phyloP scores from a whole-genome alignment of 1,140 invertebrate species.

The Macrobrachium rosenbergii region DNA sequence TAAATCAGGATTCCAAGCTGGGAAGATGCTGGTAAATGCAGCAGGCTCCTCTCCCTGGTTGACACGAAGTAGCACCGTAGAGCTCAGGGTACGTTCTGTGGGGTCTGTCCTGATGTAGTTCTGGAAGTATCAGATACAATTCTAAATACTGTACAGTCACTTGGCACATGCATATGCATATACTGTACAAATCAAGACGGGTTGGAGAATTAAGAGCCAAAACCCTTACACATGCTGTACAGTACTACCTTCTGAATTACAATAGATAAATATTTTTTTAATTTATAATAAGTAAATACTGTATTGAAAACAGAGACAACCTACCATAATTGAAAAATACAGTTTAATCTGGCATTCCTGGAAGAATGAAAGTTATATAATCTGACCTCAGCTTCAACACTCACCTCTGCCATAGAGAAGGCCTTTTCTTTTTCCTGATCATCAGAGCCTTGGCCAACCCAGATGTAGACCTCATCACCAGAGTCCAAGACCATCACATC shows the following conservation, averaged over 20 bases:
- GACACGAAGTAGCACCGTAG: slow-evolving; percentile 76
- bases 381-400: background rate
- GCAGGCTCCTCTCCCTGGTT: slow-evolving; percentile 80
- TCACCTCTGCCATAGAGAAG: slow-evolving; percentile 76
- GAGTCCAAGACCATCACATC: slow-evolving; percentile 82
- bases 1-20: slow-evolving; percentile 77
- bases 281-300: too few relatives aligned
- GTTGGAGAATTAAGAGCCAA: too few relatives aligned
- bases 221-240: too few relatives aligned
- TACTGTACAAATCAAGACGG: too few relatives aligned
- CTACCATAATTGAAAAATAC: too few relatives aligned
- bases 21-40: slow-evolving; percentile 79
- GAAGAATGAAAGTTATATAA: too few relatives aligned
- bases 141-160: background rate
- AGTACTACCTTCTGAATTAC: too few relatives aligned
- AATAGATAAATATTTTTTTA: too few relatives aligned
- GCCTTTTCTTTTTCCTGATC: slow-evolving; percentile 77
- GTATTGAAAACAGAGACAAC: too few relatives aligned
- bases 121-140: slow-evolving; percentile 70
- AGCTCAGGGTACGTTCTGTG: slow-evolving; percentile 73
- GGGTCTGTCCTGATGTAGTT: slow-evolving; percentile 75
- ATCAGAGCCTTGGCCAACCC: slow-evolving; percentile 81
- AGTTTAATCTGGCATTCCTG: too few relatives aligned
- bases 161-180: too few relatives aligned
- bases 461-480: slow-evolving; percentile 81